Conservation (phyloP, 2,888 invertebrate species). For the Lycia hirtaria region DNA sequence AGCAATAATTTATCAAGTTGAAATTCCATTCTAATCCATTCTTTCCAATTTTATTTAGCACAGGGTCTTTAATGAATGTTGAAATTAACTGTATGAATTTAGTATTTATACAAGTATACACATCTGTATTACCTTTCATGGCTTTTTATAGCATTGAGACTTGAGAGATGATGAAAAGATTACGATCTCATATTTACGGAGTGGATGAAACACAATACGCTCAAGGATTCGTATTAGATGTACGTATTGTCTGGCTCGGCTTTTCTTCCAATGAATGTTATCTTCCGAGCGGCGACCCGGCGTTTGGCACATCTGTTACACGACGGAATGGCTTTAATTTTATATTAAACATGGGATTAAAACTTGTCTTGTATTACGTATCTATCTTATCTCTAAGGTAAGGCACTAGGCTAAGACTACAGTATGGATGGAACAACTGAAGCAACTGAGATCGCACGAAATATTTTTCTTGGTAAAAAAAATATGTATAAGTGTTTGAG, state of each 20-base stretch:
- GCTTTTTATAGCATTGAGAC: background rate
- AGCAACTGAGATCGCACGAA: too few species aligned
- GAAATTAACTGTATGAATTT: too few species aligned
- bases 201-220: slow-evolving; percentile 21
- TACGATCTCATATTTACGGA: slow-evolving; percentile 15
- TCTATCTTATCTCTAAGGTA: too few species aligned
- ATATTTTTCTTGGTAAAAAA: too few species aligned
- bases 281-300: slow-evolving; percentile 50
- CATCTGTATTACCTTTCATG: background rate
- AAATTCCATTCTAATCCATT: too few species aligned
- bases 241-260: slow-evolving; percentile 41
- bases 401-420: too few species aligned
- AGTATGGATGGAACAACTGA: too few species aligned
- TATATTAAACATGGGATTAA: slow-evolving; percentile 25
- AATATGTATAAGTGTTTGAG: too few species aligned
- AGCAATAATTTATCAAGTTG: too few species aligned
- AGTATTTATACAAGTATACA: too few species aligned
- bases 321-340: slow-evolving; percentile 31
- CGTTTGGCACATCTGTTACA: slow-evolving; percentile 52
- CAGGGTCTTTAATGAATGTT: too few species aligned
- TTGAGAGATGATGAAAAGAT: slow-evolving; percentile 23
- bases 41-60: too few species aligned
- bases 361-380: slow-evolving; percentile 2
- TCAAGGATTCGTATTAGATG: slow-evolving; percentile 30
- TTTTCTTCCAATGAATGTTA: slow-evolving; percentile 58